Evolutionary conservation across 2,113 vertebrate species (phyloP).

Genomic region (Cathartes aura): DNA sequence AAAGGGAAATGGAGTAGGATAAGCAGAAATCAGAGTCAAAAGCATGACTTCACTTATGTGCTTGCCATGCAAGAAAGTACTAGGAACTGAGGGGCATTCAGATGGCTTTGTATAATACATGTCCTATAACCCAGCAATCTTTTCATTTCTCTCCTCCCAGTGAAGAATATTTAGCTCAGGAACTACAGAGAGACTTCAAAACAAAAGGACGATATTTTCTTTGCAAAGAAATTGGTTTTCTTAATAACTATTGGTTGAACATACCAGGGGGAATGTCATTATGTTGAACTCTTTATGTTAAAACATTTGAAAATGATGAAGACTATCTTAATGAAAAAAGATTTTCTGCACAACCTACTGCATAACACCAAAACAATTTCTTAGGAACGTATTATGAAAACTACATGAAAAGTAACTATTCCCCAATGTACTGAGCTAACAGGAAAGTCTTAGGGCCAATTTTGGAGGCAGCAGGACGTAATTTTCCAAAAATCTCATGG

Average conservation of each 20-base stretch:
- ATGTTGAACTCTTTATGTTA: background rate
- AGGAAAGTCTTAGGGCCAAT: background rate
- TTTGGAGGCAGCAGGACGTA: background rate
- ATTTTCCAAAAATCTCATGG: background rate
- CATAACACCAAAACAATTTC: background rate
- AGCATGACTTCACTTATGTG: background rate
- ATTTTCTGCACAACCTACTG: background rate
- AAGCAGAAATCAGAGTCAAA: background rate
- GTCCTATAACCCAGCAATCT: background rate
- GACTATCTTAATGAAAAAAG: background rate
- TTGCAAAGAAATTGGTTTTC: background rate
- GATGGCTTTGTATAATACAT: background rate
- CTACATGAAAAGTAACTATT: background rate
- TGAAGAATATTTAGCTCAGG: background rate
- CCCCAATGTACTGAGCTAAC: background rate
- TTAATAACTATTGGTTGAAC: background rate
- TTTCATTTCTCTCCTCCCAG: background rate
- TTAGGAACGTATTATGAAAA: background rate
- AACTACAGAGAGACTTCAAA: background rate
- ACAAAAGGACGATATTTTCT: background rate
- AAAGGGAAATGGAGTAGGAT: background rate
- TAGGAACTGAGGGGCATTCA: background rate
- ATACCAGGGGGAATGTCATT: background rate
- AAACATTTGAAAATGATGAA: background rate
- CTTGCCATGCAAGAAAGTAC: background rate